These are phyloP conservation scores for Abrostola tripartita DNA, from an alignment of 2,888 invertebrate genomes.

Conservation along the genomic window DNA sequence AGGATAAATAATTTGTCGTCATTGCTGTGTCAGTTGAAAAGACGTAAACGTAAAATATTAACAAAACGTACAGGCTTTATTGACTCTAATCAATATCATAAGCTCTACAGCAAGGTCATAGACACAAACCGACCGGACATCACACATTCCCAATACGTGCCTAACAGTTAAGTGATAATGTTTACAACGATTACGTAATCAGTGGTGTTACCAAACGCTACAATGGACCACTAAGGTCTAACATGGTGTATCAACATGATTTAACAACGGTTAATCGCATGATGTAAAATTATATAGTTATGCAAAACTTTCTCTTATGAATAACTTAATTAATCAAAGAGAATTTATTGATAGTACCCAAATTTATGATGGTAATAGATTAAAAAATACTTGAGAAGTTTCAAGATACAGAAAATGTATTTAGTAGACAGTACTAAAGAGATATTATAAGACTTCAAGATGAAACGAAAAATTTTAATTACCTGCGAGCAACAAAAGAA, in stretches of 20 bases:
- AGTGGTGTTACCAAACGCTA: conserved; percentile 55
- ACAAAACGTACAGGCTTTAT: conserved; percentile 15
- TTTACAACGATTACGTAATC: conserved; percentile 65
- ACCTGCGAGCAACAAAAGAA: neutral
- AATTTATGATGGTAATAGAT: neutral
- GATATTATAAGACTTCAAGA: neutral
- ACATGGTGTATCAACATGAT: conserved; percentile 4
- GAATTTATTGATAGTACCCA: no score
- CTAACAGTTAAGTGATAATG: conserved; percentile 64
- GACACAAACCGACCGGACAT: conserved; percentile 53
- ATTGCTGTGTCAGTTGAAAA: conserved; percentile 2
- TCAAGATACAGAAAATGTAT: neutral
- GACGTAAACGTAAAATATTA: conserved; percentile 19
- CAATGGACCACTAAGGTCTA: conserved; percentile 45
- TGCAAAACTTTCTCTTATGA: no score
- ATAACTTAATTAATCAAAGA: no score
- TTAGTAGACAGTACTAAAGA: neutral
- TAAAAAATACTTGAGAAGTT: neutral
- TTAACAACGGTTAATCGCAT: no score
- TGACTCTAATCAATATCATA: conserved; percentile 19
- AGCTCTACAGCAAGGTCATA: conserved; percentile 46
- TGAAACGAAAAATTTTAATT: neutral
- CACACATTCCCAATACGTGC: conserved; percentile 52
- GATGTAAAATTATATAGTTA: no score
- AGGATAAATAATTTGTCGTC: conserved; percentile 12